phyloP scores from a whole-genome alignment of 2,888 invertebrate species.

The Drosophila mulleri region DNA sequence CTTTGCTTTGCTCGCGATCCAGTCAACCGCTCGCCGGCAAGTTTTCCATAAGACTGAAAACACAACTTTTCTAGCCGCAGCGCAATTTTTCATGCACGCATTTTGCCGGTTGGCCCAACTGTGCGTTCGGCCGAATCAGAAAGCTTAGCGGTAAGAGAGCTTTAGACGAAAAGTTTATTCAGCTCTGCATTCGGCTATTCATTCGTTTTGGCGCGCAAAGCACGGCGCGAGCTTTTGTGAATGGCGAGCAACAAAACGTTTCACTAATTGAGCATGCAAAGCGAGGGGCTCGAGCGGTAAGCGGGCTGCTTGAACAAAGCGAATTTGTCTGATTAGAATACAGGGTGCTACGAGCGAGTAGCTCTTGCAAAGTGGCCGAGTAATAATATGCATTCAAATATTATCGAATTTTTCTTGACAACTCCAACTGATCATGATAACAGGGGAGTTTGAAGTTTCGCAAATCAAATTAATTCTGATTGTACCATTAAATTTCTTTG shows the following conservation, averaged over 20 bases:
- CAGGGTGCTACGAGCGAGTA: conserved; percentile 59
- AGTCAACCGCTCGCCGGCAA: conserved; percentile 74
- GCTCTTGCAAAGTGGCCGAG: neutral
- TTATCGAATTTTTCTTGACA: neutral
- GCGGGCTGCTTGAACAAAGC: conserved; percentile 40
- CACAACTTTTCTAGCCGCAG: conserved; percentile 65
- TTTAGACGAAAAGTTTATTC: conserved; percentile 52
- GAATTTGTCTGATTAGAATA: conserved; percentile 35
- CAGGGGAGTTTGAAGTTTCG: neutral
- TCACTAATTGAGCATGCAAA: conserved; percentile 54
- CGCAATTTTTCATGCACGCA: conserved; percentile 69
- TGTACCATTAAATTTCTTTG: neutral
- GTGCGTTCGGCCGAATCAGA: conserved; percentile 30
- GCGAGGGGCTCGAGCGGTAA: neutral
- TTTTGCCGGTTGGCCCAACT: conserved; percentile 68
- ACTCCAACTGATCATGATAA: no score
- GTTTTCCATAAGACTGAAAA: conserved; percentile 81
- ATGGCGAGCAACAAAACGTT: conserved; percentile 51
- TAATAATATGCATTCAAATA: neutral
- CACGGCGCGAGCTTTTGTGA: conserved; percentile 67
- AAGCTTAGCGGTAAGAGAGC: conserved; percentile 54
- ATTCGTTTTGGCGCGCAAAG: conserved; percentile 62
- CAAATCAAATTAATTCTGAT: neutral
- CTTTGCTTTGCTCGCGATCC: conserved; percentile 54
- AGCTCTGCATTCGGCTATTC: conserved; percentile 42